These are phyloP conservation scores for Crenichthys baileyi DNA, from an alignment of 2,797 vertebrate genomes.

Conservation along the genomic window DNA sequence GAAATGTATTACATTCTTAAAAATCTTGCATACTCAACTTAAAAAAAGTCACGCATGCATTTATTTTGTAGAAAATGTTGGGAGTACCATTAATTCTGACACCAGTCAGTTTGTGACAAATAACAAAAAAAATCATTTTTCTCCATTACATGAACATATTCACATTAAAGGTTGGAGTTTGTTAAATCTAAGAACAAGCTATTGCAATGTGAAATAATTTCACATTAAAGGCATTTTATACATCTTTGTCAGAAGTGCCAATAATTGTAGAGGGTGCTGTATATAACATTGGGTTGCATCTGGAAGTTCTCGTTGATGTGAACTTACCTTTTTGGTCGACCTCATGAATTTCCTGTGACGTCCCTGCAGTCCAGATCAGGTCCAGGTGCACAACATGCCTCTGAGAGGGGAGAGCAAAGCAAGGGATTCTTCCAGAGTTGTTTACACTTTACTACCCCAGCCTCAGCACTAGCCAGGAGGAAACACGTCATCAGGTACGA, in stretches of 20 bases:
- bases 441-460: conserved; percentile 72
- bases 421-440: conserved; percentile 68
- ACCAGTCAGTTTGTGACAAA: not conserved
- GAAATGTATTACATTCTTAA: not conserved
- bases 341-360: conserved; percentile 43
- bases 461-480: conserved; percentile 43
- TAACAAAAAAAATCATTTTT: not conserved
- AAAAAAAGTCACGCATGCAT: too few species aligned
- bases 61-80: not conserved
- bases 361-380: conserved; percentile 70
- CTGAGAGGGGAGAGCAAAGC: conserved; percentile 65
- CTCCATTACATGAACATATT: not conserved
- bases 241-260: not conserved
- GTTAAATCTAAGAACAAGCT: not conserved
- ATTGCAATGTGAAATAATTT: not conserved
- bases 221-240: not conserved
- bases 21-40: too few species aligned
- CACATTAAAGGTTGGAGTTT: not conserved
- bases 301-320: not conserved
- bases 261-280: not conserved
- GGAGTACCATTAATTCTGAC: not conserved
- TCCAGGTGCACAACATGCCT: conserved; percentile 74
- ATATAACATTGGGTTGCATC: not conserved
- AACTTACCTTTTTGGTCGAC: conserved; percentile 29
- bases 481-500: conserved; percentile 15